Evolutionary conservation across 2,113 vertebrate species (phyloP).

Genomic region (Perccottus glenii): DNA sequence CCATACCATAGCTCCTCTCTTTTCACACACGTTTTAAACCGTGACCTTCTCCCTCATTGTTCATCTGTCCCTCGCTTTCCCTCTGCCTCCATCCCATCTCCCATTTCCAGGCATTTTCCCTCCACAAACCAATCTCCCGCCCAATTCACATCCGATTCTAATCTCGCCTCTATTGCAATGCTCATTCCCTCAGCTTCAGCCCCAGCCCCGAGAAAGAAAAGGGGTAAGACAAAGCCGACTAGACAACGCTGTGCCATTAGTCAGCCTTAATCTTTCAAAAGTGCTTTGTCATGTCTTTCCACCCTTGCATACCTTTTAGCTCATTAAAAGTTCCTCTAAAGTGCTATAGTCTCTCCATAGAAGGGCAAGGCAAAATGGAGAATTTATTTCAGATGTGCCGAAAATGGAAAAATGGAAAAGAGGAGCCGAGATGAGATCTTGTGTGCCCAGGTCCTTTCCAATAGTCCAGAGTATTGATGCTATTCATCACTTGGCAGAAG

Average conservation of each 20-base stretch:
- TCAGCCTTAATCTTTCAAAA: conserved; percentile 70
- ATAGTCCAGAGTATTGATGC: conserved; percentile 73
- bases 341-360: conserved; percentile 18
- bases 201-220: conserved; percentile 26
- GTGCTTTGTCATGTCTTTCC: conserved; percentile 69
- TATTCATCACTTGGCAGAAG: conserved; percentile 77
- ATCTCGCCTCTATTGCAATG: conserved; percentile 66
- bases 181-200: conserved; percentile 56
- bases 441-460: conserved; percentile 59
- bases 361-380: conserved; percentile 16
- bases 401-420: conserved; percentile 64
- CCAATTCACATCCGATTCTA: conserved; percentile 75
- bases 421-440: conserved; percentile 70
- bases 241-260: conserved; percentile 45
- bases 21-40: conserved; percentile 44
- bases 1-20: not conserved
- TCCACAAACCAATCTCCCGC: conserved; percentile 70
- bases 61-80: conserved; percentile 50
- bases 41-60: conserved; percentile 69
- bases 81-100: conserved; percentile 50
- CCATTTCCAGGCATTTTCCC: conserved; percentile 64
- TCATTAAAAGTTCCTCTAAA: conserved; percentile 68
- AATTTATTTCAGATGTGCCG: conserved; percentile 65
- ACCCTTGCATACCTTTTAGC: conserved; percentile 61
- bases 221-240: conserved; percentile 48